phyloP scores from a whole-genome alignment of 1,140 invertebrate species.

The Papilio polyxenes region DNA sequence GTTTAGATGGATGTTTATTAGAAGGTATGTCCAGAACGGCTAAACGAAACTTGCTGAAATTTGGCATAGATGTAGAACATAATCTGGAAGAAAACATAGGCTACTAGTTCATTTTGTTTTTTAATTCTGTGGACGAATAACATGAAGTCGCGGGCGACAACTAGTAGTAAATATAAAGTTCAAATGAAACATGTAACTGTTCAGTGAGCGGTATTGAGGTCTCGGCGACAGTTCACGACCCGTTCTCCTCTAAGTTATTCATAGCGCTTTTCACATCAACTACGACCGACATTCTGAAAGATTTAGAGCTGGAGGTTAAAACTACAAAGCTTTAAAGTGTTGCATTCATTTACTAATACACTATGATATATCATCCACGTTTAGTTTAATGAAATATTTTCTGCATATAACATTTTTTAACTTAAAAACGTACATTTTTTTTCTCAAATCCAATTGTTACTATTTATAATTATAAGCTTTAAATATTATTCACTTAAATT shows the following conservation, averaged over 20 bases:
- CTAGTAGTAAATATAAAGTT: background rate
- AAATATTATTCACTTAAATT: too few relatives aligned
- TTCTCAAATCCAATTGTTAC: too few relatives aligned
- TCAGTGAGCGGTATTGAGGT: slow-evolving; percentile 2
- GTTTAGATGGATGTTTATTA: too few relatives aligned
- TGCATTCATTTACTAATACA: background rate
- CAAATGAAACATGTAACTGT: background rate
- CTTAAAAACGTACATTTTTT: too few relatives aligned
- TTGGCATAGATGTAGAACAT: too few relatives aligned
- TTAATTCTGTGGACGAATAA: too few relatives aligned
- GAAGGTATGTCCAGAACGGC: too few relatives aligned
- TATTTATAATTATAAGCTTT: too few relatives aligned
- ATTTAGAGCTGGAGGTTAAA: slow-evolving; percentile 10
- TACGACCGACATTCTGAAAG: slow-evolving; percentile 1
- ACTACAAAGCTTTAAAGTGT: background rate
- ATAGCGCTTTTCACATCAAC: slow-evolving; percentile 7
- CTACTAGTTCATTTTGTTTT: too few relatives aligned
- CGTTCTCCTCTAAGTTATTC: background rate
- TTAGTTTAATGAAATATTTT: background rate
- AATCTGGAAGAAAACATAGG: too few relatives aligned
- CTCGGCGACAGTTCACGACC: background rate
- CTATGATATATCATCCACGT: background rate
- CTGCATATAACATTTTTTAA: background rate
- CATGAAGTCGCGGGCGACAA: background rate
- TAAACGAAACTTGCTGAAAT: too few relatives aligned